phyloP scores from a whole-genome alignment of 2,113 vertebrate genomes.

The Tautogolabrus adspersus region DNA sequence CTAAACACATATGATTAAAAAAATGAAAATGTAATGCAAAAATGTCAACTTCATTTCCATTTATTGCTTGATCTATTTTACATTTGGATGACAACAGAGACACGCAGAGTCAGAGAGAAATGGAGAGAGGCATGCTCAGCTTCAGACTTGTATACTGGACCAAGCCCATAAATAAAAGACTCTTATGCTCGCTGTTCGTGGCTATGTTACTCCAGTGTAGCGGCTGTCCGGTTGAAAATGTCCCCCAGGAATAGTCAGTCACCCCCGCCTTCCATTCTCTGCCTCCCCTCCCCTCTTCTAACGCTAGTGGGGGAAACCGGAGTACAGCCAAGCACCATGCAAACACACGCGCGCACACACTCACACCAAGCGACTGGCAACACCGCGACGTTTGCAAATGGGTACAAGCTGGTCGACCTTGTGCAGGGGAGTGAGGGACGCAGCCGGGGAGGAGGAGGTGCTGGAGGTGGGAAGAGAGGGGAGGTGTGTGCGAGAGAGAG shows the following conservation, averaged over 20 bases:
- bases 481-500: background rate
- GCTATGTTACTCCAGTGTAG: constrained; percentile 49
- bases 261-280: constrained; percentile 13
- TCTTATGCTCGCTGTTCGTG: constrained; percentile 41
- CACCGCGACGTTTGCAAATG: constrained; percentile 60
- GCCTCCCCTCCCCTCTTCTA: constrained; percentile 20
- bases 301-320: constrained; percentile 33
- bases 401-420: constrained; percentile 78
- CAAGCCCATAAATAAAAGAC: constrained; percentile 48
- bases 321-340: constrained; percentile 49
- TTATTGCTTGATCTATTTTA: constrained; percentile 15
- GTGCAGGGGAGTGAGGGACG: constrained; percentile 69
- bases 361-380: constrained; percentile 42
- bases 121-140: constrained; percentile 17
- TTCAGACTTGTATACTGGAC: constrained; percentile 32
- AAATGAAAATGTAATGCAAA: background rate
- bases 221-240: constrained; percentile 71
- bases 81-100: constrained; percentile 32
- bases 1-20: constrained; percentile 18
- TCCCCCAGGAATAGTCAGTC: constrained; percentile 64
- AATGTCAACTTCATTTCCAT: background rate
- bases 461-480: background rate
- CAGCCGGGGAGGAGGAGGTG: constrained; percentile 44
- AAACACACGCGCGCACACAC: constrained; percentile 30
- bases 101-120: background rate